phyloP scores from a whole-genome alignment of 1,140 invertebrate species.

The Dreissena polymorpha region DNA sequence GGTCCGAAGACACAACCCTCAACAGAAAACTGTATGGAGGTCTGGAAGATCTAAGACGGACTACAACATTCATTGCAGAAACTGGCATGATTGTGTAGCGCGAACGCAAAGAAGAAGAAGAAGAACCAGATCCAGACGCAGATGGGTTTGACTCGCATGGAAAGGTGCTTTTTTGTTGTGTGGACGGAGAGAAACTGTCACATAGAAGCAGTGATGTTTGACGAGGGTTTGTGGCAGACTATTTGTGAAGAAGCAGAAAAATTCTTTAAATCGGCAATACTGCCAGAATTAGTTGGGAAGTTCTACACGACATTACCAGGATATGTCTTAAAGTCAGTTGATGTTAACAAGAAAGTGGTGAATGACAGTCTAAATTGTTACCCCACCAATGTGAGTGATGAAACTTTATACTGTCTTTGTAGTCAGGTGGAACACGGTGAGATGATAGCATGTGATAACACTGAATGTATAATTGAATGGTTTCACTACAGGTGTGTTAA shows the following conservation, averaged over 20 bases:
- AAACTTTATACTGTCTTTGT: conserved; percentile 13
- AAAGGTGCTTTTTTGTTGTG: conserved; percentile 17
- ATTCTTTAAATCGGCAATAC: conserved; percentile 2
- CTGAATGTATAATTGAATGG: conserved; percentile 24
- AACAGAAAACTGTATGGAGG: too few species aligned
- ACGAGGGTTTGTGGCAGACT: neutral
- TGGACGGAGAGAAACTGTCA: conserved; percentile 12
- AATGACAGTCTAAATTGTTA: neutral
- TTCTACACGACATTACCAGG: conserved; percentile 12
- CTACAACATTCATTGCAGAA: too few species aligned
- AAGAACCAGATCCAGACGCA: conserved; percentile 29
- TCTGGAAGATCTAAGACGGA: too few species aligned
- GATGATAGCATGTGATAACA: conserved; percentile 25
- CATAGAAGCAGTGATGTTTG: conserved; percentile 12
- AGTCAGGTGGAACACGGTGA: conserved; percentile 11
- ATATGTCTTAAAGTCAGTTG: neutral
- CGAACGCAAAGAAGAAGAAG: too few species aligned
- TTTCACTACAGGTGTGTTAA: conserved; percentile 42
- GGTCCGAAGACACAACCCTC: too few species aligned
- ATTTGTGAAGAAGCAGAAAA: conserved; percentile 8
- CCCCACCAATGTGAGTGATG: neutral
- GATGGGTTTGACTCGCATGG: neutral
- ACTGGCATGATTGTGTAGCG: too few species aligned
- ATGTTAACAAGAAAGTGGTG: neutral
- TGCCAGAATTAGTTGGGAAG: conserved; percentile 31